phyloP scores from a whole-genome alignment of 2,113 vertebrate genomes.

The Podarcis cretensis region DNA sequence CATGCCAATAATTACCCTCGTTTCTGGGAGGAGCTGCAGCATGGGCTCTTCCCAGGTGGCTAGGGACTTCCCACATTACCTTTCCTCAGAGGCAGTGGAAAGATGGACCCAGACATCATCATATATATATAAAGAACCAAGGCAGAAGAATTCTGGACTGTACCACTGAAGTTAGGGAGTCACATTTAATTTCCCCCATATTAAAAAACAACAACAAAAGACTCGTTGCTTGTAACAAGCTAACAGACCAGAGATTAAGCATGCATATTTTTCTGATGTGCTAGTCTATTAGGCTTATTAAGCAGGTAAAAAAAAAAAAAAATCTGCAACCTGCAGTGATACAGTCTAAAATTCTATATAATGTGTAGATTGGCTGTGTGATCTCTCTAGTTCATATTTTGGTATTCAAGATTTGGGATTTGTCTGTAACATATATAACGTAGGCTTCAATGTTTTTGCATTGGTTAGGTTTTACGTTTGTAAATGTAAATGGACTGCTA shows the following conservation, averaged over 20 bases:
- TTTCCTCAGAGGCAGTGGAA: not conserved
- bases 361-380: not conserved
- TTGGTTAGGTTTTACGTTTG: slow-evolving; percentile 66
- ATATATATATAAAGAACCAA: not conserved
- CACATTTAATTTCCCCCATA: not conserved
- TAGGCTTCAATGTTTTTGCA: slow-evolving; percentile 48
- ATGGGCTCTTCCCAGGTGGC: not conserved
- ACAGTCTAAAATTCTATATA: not conserved
- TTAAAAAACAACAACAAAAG: not conserved
- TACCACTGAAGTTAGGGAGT: not conserved
- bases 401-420: slow-evolving; percentile 4
- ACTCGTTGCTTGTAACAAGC: not conserved
- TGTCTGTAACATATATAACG: not conserved
- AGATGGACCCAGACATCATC: not conserved
- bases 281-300: not conserved
- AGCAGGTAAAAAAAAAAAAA: not conserved
- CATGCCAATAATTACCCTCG: not conserved
- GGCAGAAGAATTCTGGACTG: not conserved
- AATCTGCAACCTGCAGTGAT: not conserved
- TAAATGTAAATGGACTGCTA: slow-evolving; percentile 22
- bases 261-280: not conserved
- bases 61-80: not conserved
- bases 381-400: not conserved
- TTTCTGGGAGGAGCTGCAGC: not conserved
- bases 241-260: not conserved